Evolutionary conservation across 53 echinoderm and acorn worm species (phyloP), one percentile per base, ranked within the genome.

Genomic region (Antedon mediterranea): DNA sequence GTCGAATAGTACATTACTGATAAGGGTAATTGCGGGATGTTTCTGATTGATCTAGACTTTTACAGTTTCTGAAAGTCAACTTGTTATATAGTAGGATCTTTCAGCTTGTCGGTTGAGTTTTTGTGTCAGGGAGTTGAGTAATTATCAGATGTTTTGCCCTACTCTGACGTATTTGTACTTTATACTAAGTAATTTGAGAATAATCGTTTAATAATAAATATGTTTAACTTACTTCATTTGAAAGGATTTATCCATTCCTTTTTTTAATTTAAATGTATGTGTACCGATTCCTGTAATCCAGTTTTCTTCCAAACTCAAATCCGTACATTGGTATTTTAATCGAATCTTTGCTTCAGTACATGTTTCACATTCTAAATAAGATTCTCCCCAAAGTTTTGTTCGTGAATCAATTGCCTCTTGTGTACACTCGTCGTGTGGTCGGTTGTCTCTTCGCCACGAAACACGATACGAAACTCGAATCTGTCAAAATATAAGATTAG

Each of bases 211-310:
- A n/a, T n/a, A n/a, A n/a, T n/a, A n/a, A n/a, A n/a, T n/a, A n/a
- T n/a, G n/a, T n/a, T n/a, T n/a, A n/a, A 23, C 57, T 57, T 57
- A 57, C 57, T 23, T 57, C 57, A 57, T 57, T 57, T 57, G 57
- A 26, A 57, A 57, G 9, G 57, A 57, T 57, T 57, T 57, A 23
- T 57, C 57, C 57, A 57, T 57, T 13, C 26, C 78, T 78, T 37
- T 15, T n/a, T 43, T 43, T 30, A 57, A 57, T 26, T 29, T 32
- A 57, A 43, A 57, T 9, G 27, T 43, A 44, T 30, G 30, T 4
- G 30, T 13, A 29, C 78, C 78, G 5, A 78, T 30, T 3, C 78
- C 78, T 0, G 78, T 78, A 29, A 43, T 15, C 78, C 78, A 78
- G 30, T 78, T 30, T 44, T 78, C 57, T 1, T 27, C 57, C 0